Evolutionary conservation across 2,888 invertebrate species (phyloP).

Genomic region (Cataglyphis rosenhaueri): DNA sequence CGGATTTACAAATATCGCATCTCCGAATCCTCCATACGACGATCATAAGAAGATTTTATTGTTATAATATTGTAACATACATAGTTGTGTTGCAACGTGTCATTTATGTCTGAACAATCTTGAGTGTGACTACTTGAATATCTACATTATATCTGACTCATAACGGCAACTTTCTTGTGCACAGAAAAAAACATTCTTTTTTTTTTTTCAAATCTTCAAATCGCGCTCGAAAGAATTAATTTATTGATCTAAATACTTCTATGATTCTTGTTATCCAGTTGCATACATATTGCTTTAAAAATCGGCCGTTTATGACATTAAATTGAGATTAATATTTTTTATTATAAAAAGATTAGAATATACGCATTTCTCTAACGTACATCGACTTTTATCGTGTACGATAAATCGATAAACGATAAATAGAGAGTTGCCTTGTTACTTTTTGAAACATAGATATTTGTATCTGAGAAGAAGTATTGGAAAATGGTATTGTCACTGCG

Average conservation of each 20-base stretch:
- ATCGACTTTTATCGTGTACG: background rate
- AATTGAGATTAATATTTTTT: background rate
- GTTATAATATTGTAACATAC: slow-evolving; percentile 17
- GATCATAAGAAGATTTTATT: slow-evolving; percentile 43
- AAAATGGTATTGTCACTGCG: background rate
- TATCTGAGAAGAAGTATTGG: background rate
- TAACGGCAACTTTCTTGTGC: background rate
- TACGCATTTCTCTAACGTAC: background rate
- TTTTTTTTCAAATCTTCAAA: background rate
- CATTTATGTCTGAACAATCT: slow-evolving; percentile 52
- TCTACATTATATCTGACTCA: slow-evolving; percentile 21
- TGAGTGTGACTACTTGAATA: slow-evolving; percentile 51
- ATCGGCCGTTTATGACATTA: background rate
- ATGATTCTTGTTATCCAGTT: background rate
- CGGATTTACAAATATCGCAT: slow-evolving; percentile 39
- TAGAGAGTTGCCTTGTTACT: background rate
- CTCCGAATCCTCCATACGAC: slow-evolving; percentile 7
- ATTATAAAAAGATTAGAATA: background rate
- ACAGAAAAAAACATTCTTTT: background rate
- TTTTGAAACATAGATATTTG: background rate
- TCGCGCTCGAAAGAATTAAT: background rate
- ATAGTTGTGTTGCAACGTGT: slow-evolving; percentile 8
- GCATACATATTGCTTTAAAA: background rate
- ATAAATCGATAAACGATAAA: background rate
- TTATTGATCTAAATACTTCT: background rate